These are phyloP conservation scores for Brachyalestes nurse DNA, from an alignment of 2,797 vertebrate genomes.

Conservation along the genomic window DNA sequence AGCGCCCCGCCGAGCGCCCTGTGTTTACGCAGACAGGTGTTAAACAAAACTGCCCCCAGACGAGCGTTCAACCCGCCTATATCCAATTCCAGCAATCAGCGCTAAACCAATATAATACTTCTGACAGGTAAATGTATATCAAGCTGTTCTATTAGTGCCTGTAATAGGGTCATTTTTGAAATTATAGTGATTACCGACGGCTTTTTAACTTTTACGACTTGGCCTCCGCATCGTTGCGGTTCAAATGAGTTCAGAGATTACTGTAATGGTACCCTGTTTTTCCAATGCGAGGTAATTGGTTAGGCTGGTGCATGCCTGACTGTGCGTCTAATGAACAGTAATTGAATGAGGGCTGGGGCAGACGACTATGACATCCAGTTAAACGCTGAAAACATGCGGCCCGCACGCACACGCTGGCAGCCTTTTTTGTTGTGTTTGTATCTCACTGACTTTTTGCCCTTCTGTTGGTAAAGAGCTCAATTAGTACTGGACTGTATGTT, in stretches of 20 bases:
- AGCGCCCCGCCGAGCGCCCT: not conserved
- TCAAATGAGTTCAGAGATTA: constrained; percentile 60
- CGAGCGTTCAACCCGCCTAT: constrained; percentile 38
- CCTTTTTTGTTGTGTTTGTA: no score
- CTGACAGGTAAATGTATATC: constrained; percentile 60
- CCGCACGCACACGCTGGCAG: constrained; percentile 4
- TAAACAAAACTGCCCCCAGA: constrained; percentile 9
- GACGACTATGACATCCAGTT: constrained; percentile 25
- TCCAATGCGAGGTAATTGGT: constrained; percentile 56
- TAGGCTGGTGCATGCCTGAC: constrained; percentile 48
- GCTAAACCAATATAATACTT: constrained; percentile 46
- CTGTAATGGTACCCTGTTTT: constrained; percentile 54
- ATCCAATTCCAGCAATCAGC: constrained; percentile 52
- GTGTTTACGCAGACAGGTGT: constrained; percentile 34
- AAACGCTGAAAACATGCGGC: constrained; percentile 15
- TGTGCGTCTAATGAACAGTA: constrained; percentile 49
- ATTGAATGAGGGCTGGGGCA: constrained; percentile 39
- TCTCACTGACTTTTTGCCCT: no score
- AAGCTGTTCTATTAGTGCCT: constrained; percentile 54
- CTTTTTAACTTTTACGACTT: constrained; percentile 63
- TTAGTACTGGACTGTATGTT: no score
- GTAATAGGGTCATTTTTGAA: constrained; percentile 61
- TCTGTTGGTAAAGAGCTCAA: no score
- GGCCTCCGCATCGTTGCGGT: constrained; percentile 43
- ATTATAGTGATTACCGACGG: constrained; percentile 62